These are phyloP conservation scores for Bos indicus DNA, from an alignment of 2,113 vertebrate genomes.

Conservation along the genomic window DNA sequence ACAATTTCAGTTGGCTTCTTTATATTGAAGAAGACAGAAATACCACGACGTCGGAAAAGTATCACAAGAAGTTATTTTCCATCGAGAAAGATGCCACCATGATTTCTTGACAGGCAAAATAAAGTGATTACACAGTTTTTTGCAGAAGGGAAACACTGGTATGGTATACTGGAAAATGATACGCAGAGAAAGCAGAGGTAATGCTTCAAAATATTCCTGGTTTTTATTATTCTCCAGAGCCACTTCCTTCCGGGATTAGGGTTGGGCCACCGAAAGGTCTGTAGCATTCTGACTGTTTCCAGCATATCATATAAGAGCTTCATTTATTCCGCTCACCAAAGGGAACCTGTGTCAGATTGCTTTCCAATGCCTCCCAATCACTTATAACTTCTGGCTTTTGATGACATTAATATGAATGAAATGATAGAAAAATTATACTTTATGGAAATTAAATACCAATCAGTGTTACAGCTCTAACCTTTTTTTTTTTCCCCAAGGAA, in stretches of 20 bases:
- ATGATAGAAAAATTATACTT: constrained; percentile 26
- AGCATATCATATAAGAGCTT: not conserved
- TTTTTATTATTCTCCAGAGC: constrained; percentile 1
- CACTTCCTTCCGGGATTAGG: not conserved
- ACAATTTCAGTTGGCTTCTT: not conserved
- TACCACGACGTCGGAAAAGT: not conserved
- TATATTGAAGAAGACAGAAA: not conserved
- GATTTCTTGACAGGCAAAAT: constrained; percentile 8
- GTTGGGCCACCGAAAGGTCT: not conserved
- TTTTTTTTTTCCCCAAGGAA: not conserved
- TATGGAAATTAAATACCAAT: constrained; percentile 28
- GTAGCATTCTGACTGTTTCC: not conserved
- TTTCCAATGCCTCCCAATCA: not conserved
- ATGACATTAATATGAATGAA: constrained; percentile 55
- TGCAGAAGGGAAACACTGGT: not conserved
- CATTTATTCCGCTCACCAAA: not conserved
- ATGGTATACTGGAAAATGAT: not conserved
- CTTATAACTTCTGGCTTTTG: constrained; percentile 24
- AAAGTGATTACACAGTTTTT: constrained; percentile 6
- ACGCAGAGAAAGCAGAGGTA: not conserved
- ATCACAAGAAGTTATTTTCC: constrained; percentile 28
- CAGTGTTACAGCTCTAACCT: not conserved
- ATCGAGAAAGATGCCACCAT: not conserved
- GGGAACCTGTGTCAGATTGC: not conserved
- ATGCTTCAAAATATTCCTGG: not conserved